Conservation (phyloP, 2,797 vertebrate species). For the Pangasius krempfi region DNA sequence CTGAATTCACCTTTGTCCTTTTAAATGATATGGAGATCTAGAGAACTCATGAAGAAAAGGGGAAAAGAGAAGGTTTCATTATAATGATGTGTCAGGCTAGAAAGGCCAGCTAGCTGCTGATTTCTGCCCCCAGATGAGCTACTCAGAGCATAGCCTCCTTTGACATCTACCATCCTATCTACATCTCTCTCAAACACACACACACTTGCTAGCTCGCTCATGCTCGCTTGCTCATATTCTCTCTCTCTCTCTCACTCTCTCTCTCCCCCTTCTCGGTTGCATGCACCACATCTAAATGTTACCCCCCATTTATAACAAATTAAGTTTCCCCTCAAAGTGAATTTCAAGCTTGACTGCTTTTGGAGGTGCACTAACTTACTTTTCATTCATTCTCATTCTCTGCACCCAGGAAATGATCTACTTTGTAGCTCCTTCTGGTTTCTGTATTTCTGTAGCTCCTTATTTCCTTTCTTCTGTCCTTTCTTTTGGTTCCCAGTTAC, state of each 20-base stretch:
- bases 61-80: constrained; percentile 26
- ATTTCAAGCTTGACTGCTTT: constrained; percentile 96
- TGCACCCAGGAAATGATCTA: constrained; percentile 87
- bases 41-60: constrained; percentile 13
- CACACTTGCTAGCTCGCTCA: background rate
- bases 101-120: constrained; percentile 75
- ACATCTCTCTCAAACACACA: constrained; percentile 1
- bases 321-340: constrained; percentile 96
- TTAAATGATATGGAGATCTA: constrained; percentile 31
- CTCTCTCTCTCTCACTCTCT: background rate
- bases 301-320: constrained; percentile 97
- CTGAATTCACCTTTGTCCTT: constrained; percentile 39
- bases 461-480: constrained; percentile 57
- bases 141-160: constrained; percentile 77
- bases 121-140: constrained; percentile 74
- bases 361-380: constrained; percentile 89
- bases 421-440: constrained; percentile 79
- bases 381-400: constrained; percentile 96
- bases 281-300: constrained; percentile 86
- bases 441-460: constrained; percentile 56
- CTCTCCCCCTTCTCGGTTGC: constrained; percentile 30
- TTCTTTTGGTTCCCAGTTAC: constrained; percentile 75
- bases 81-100: constrained; percentile 47
- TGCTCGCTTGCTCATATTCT: background rate
- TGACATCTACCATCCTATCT: constrained; percentile 62